Percentiles rank a stretch among this genome's conserved stretches.
Evolutionary conservation across 2,888 invertebrate genomes (phyloP).

Genomic region (Hyles lineata): DNA sequence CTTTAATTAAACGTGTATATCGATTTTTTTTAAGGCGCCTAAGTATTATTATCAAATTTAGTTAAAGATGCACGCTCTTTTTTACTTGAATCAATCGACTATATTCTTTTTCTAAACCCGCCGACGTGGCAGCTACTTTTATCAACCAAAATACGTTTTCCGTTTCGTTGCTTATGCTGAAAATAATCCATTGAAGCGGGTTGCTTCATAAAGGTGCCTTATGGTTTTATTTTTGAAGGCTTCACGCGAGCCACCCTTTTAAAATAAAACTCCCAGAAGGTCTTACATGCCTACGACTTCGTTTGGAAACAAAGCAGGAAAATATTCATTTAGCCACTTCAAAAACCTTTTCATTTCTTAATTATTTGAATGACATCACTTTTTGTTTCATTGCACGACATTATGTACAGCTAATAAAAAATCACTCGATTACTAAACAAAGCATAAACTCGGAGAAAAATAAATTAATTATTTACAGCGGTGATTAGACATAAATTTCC

Average conservation of each 20-base stretch:
- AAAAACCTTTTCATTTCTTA: no score
- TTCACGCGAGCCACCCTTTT: not conserved
- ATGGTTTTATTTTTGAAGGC: not conserved
- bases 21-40: no score
- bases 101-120: no score
- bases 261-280: not conserved
- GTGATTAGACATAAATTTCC: not conserved
- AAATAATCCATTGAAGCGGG: not conserved
- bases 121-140: not conserved
- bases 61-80: no score
- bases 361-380: no score
- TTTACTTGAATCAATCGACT: no score
- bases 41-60: no score
- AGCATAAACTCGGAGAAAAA: not conserved
- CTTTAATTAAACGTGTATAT: no score
- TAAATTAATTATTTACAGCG: constrained; percentile 1
- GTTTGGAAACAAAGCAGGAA: not conserved
- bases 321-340: no score
- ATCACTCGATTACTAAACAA: not conserved
- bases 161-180: not conserved
- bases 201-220: not conserved
- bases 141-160: not conserved
- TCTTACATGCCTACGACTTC: not conserved
- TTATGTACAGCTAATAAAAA: no score
- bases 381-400: no score